Base-by-base conservation (phyloP, 1,140 invertebrate genomes). In the Dinoponera quadriceps region DNA sequence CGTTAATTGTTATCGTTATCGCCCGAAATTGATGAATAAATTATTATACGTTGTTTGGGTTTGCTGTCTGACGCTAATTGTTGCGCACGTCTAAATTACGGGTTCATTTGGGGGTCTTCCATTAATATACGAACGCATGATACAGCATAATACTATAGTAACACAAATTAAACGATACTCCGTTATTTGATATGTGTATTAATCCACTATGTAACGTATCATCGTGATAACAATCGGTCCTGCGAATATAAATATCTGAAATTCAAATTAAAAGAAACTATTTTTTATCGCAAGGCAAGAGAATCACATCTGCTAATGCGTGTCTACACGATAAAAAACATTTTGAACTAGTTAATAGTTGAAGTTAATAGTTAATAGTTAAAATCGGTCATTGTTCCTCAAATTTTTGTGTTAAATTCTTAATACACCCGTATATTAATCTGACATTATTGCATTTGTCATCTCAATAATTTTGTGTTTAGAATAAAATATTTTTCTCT, bases 51-150 rank as follows among this genome's bases (percentile, higher is more conserved):
- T 54, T 66, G 44, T 63, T 75, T 62, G 4, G 16, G 33, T 74
- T 60, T 25, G 25, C 14, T 25, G 20, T 55, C 54, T 25, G 49
- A n/a, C 29, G 13, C 20, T 77, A 66, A 77, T 66, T 78, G 33
- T 78, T 25, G 38, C 38, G 9, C 14, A 55, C n/a, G n/a, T 44
- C 54, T 80, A 9, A 69, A 80, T 80, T 69, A 63, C 18, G 33
- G 29, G 25, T 59, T 69, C 2, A 69, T 78, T 78, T 68, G 33
- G 49, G 33, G 63, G 22, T 14, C 49, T 38, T 77, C 20, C 18
- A 55, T 69, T 69, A 44, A 55, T 68, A 25, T 20, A 1, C 18
- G 51, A 69, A 59, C 33, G 25, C 18, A 48, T 55, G 54, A 63
- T 44, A 38, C 54, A 65, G 2, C 49, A 25, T 54, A 44, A 57